These are phyloP conservation scores for Orestias chungarensis DNA, from an alignment of 2,797 vertebrate genomes.

Conservation along the genomic window DNA sequence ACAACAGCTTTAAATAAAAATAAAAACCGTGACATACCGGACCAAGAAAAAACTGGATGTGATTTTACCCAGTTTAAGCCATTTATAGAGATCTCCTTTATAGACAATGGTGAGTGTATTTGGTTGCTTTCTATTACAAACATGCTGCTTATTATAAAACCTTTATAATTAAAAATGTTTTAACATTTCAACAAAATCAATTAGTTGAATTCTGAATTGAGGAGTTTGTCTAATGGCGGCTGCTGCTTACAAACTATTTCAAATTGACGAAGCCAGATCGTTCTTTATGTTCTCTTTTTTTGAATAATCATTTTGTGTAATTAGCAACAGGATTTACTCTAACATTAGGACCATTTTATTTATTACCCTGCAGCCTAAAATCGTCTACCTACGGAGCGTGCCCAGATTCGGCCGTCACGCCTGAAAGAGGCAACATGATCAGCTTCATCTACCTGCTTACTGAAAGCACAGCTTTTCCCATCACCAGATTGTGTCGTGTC, in stretches of 20 bases:
- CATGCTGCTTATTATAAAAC: no score
- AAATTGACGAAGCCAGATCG: neutral
- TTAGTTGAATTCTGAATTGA: neutral
- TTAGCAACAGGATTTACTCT: neutral
- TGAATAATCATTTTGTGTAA: neutral
- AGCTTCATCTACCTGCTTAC: conserved; percentile 38
- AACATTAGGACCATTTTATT: neutral
- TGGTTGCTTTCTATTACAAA: no score
- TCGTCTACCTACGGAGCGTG: neutral
- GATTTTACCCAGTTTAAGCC: no score
- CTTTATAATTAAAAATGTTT: no score
- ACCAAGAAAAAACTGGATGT: no score
- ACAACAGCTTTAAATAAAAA: no score
- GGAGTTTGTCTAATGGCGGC: neutral
- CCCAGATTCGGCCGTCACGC: conserved; percentile 23
- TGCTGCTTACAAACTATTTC: neutral
- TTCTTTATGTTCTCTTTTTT: neutral
- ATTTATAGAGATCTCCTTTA: no score
- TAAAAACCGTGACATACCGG: no score
- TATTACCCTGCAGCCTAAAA: neutral
- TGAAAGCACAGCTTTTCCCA: neutral
- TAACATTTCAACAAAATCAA: no score
- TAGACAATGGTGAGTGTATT: no score
- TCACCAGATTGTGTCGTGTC: conserved; percentile 43
- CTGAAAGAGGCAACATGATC: conserved; percentile 51